Base-by-base conservation (phyloP, 1,140 invertebrate species). In the Drosophila pallidifrons region DNA sequence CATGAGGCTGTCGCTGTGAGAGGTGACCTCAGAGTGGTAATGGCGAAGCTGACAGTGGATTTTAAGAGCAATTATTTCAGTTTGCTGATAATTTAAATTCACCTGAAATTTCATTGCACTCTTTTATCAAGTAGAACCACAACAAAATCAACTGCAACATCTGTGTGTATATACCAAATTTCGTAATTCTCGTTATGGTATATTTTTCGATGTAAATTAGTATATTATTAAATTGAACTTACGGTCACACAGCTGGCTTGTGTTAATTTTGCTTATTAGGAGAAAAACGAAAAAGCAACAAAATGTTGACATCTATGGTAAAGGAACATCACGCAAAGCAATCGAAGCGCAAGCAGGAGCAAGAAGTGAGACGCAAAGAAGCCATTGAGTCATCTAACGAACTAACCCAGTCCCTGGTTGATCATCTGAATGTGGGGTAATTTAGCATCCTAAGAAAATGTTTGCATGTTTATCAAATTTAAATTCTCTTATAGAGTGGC, bases 371-470 rank as follows among this genome's bases (percentile, higher is more conserved):
- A 93, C 95, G 97, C 52, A 98, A 98, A 93, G 98, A 99, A 94
- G 98, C 98, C 32, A 95, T 99, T 66, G 95, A 96, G 85, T 96
- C 98, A 75, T 97, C 98, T 1, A 98, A 96, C 93, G 96, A 98
- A 77, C 94, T 99, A 55, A 99, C 98, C 0, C 96, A 98, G 93
- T 97, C 98, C 52, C 93, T 99, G 13, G 98, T 99, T 0, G 98
- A 99, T 94, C 98, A 99, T 93, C 94, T 99, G 13, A 99, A 99
- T 95, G 97, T 99, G 91, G 98, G 98, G 98, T 99, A 95, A 94
- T 10, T 11, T 8, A 15, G 13, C n/a, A 45, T 54, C 10, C n/a
- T 8, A 2, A 35, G 0, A 25, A 47, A 15, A 49, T 13, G 7
- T 15, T 1, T 32, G 32, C 6, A 25, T 30, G 28, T n/a, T 28